Evolutionary conservation across 2,113 vertebrate species (phyloP).

Genomic region (Antechinus stuartii): DNA sequence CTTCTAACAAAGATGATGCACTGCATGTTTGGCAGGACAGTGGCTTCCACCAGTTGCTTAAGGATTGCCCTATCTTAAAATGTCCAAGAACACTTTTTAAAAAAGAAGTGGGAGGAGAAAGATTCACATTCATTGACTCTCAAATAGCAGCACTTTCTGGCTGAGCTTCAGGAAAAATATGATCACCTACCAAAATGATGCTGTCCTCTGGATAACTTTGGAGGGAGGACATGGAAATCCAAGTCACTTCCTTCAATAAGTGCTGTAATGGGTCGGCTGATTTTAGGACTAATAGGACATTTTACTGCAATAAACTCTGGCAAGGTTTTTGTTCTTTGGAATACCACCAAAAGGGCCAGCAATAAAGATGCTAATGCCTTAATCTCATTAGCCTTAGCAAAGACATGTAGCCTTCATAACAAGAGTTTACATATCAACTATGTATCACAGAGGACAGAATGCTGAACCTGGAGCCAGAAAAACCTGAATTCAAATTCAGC

Average conservation of each 20-base stretch:
- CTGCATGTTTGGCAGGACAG: not conserved
- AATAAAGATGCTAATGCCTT: not conserved
- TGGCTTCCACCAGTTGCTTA: not conserved
- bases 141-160: conserved; percentile 68
- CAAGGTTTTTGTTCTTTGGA: conserved; percentile 14
- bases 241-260: conserved; percentile 17
- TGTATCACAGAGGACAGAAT: not conserved
- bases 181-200: not conserved
- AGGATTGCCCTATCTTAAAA: not conserved
- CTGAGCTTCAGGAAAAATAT: conserved; percentile 57
- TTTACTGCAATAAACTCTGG: conserved; percentile 18
- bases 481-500: not conserved
- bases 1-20: not conserved
- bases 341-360: not conserved
- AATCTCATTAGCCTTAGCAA: not conserved
- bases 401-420: not conserved
- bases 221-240: not conserved
- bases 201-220: conserved; percentile 40
- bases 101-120: not conserved
- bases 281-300: conserved; percentile 28
- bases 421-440: not conserved
- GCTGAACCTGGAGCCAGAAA: not conserved
- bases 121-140: conserved; percentile 35
- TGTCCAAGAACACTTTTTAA: not conserved
- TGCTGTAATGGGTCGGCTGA: conserved; percentile 27